Evolutionary conservation across 2,888 invertebrate species (phyloP).

Genomic region (Mesochorus sp.): DNA sequence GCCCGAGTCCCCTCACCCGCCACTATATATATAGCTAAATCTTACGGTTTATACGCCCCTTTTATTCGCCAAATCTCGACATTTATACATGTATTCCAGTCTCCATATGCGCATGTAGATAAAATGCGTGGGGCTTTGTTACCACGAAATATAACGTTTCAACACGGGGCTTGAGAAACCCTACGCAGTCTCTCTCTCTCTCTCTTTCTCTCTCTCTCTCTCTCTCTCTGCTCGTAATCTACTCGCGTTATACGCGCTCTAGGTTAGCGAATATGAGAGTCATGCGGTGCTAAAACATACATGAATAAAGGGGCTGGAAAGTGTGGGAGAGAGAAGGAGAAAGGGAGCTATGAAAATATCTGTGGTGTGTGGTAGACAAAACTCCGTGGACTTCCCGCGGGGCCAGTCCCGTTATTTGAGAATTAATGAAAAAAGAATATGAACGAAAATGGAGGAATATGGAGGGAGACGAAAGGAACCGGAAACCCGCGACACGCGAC

Average conservation of each 20-base stretch:
- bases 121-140: conserved; percentile 33
- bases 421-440: conserved; percentile 58
- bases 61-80: not conserved
- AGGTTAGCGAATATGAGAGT: conserved; percentile 29
- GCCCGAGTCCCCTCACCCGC: too few relatives aligned
- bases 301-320: conserved; percentile 45
- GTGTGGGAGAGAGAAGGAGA: not conserved
- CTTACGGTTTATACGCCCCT: not conserved
- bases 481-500: conserved; percentile 5
- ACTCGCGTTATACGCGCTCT: conserved; percentile 33
- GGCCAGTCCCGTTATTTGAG: conserved; percentile 60
- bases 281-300: conserved; percentile 47
- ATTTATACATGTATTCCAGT: not conserved
- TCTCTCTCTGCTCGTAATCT: too few relatives aligned
- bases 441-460: not conserved
- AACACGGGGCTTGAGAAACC: conserved; percentile 19
- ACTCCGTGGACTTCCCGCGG: conserved; percentile 29
- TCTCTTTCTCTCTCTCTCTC: too few relatives aligned
- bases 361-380: conserved; percentile 7
- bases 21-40: too few relatives aligned
- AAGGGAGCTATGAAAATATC: conserved; percentile 39
- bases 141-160: conserved; percentile 13
- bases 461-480: conserved; percentile 20
- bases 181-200: not conserved
- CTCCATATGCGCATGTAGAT: not conserved